phyloP scores from a whole-genome alignment of 1,140 invertebrate species.

The Trichonephila inaurata region DNA sequence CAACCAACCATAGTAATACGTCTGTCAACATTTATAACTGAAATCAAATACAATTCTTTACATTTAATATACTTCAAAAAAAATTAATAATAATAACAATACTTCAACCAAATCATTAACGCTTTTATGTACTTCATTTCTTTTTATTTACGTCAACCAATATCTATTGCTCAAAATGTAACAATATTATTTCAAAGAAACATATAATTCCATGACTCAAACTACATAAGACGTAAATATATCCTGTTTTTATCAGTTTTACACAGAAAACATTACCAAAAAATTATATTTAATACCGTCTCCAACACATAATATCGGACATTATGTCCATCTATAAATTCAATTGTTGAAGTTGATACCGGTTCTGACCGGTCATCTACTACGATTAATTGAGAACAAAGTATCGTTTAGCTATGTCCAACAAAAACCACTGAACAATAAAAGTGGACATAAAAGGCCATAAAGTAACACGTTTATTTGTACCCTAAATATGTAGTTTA shows the following conservation, averaged over 20 bases:
- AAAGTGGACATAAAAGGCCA: not conserved
- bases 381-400: not conserved
- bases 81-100: too few species aligned
- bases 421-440: conserved; percentile 2
- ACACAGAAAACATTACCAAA: not conserved
- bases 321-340: conserved; percentile 15
- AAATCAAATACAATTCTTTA: too few species aligned
- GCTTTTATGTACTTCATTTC: too few species aligned
- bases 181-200: not conserved
- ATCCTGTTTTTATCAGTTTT: not conserved
- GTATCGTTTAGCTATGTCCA: conserved; percentile 7
- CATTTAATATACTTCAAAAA: too few species aligned
- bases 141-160: not conserved
- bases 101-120: too few species aligned
- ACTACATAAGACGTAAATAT: not conserved
- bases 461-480: not conserved
- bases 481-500: not conserved
- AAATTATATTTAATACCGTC: not conserved
- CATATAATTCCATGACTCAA: not conserved
- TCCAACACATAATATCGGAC: not conserved
- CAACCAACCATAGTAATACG: too few species aligned
- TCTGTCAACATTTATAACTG: too few species aligned
- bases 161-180: not conserved
- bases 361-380: not conserved
- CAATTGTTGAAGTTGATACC: not conserved